phyloP scores from a whole-genome alignment of 2,888 invertebrate genomes.

The Doris montereyensis region DNA sequence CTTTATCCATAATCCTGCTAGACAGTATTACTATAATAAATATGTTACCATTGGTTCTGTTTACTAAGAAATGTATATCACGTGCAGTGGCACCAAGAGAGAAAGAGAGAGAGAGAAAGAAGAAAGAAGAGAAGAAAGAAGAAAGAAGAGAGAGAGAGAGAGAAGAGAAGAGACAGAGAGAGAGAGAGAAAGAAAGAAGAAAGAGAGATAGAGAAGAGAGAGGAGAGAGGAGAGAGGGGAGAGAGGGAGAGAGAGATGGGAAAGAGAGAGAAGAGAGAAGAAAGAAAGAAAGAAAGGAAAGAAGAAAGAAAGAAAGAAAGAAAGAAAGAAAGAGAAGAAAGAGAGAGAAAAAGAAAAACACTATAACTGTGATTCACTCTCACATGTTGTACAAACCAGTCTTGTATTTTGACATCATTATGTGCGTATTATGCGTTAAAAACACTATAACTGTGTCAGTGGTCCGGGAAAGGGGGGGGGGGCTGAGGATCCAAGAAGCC shows the following conservation, averaged over 20 bases:
- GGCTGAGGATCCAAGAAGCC: no score
- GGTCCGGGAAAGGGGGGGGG: no score
- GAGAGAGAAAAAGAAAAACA: slow-evolving; percentile 6
- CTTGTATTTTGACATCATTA: neutral
- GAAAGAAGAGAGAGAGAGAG: neutral
- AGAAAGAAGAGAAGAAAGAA: neutral
- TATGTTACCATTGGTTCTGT: no score
- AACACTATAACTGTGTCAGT: no score
- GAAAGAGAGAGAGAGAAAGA: neutral
- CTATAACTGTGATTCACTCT: neutral
- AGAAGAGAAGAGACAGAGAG: neutral
- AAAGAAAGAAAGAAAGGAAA: neutral
- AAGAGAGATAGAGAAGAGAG: slow-evolving; percentile 19
- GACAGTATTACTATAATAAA: no score
- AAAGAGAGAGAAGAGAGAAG: neutral
- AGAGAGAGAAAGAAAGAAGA: slow-evolving; percentile 17
- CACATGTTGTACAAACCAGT: no score
- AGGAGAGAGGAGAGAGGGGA: neutral
- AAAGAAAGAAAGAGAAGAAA: neutral
- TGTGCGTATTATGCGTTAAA: no score
- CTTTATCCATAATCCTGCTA: no score
- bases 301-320: slow-evolving; percentile 10
- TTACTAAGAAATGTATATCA: no score
- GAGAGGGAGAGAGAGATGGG: neutral
- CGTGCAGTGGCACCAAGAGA: no score